These are phyloP conservation scores for Icerya purchasi DNA, from an alignment of 2,888 invertebrate genomes.

Conservation along the genomic window DNA sequence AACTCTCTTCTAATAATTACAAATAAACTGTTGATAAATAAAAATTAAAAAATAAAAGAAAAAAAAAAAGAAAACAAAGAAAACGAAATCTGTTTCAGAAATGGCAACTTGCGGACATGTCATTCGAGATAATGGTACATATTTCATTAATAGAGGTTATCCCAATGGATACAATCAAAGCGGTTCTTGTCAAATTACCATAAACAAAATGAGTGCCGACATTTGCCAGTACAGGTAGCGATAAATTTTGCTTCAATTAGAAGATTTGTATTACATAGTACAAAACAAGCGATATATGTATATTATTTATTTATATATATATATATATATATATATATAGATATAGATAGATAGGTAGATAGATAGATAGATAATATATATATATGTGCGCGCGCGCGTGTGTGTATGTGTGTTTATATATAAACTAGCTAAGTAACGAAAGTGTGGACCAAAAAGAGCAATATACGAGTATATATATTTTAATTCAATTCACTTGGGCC, in stretches of 20 bases:
- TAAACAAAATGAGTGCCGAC: slow-evolving; percentile 51
- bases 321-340: neutral
- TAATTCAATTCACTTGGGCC: too few species aligned
- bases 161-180: slow-evolving; percentile 54
- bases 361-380: too few species aligned
- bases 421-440: too few species aligned
- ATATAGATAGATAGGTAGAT: neutral
- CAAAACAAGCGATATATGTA: neutral
- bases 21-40: neutral
- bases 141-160: slow-evolving; percentile 65
- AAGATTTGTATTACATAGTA: slow-evolving; percentile 6
- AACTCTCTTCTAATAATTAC: neutral
- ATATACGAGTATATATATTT: too few species aligned
- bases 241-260: too few species aligned
- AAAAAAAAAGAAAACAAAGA: too few species aligned
- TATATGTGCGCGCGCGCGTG: too few species aligned
- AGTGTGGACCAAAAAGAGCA: too few species aligned
- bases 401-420: too few species aligned
- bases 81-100: too few species aligned
- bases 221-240: slow-evolving; percentile 66
- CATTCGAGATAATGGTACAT: slow-evolving; percentile 59
- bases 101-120: slow-evolving; percentile 56
- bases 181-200: slow-evolving; percentile 63
- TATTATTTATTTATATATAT: neutral
- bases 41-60: neutral